phyloP scores from a whole-genome alignment of 53 echinoderm and acorn worm genomes.

The Echinometra lucunter region DNA sequence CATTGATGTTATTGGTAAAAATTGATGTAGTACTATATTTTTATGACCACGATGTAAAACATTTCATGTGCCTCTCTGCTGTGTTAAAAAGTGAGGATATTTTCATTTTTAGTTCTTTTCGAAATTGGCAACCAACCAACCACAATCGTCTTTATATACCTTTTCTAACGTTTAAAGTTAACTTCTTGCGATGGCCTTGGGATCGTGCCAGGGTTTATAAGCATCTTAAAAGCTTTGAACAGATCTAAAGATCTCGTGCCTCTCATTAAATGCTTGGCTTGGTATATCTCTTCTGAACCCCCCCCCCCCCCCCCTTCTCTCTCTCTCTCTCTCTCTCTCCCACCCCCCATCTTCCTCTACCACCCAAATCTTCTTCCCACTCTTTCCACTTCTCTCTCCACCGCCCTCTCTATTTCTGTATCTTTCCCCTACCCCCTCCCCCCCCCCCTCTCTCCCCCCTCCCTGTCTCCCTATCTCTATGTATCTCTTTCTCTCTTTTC shows the following conservation, averaged over 20 bases:
- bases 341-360: too few species aligned
- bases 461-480: not conserved
- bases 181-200: not conserved
- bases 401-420: not conserved
- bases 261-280: slow-evolving; percentile 29
- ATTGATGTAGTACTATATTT: too few species aligned
- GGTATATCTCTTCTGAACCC: not conserved
- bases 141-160: not conserved
- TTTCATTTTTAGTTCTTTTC: not conserved
- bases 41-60: too few species aligned
- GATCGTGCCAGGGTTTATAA: not conserved
- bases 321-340: too few species aligned
- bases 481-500: too few species aligned
- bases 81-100: not conserved
- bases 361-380: too few species aligned
- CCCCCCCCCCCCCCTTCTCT: not conserved
- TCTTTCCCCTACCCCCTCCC: not conserved
- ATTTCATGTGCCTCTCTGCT: not conserved
- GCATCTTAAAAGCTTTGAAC: not conserved
- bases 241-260: not conserved
- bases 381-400: not conserved
- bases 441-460: not conserved
- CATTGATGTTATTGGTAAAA: too few species aligned
- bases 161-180: not conserved
- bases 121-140: not conserved